A percentile compares a stretch with the other conserved stretches of the same genome.
phyloP scores from a whole-genome alignment of 2,113 vertebrate genomes.

The Cottus gobio region DNA sequence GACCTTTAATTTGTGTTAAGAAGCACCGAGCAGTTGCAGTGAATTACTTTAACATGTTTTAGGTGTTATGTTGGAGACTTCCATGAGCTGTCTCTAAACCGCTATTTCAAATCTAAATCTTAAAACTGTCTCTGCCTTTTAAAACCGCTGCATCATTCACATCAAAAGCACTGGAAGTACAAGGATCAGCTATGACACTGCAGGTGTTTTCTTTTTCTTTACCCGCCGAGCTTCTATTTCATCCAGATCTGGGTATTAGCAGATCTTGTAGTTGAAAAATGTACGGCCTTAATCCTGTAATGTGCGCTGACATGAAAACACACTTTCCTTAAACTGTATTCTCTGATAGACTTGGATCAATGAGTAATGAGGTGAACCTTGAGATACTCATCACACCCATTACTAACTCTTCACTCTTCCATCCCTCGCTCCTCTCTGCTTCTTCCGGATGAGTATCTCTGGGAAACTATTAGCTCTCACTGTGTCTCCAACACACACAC shows the following conservation, averaged over 20 bases:
- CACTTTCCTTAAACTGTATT: too few relatives aligned
- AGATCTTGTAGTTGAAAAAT: too few relatives aligned
- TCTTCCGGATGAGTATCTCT: too few relatives aligned
- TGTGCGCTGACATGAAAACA: neutral
- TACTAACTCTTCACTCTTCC: constrained; percentile 41
- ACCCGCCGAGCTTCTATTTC: neutral
- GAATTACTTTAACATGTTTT: too few relatives aligned
- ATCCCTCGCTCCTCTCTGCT: constrained; percentile 38
- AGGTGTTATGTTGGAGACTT: too few relatives aligned
- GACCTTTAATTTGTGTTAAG: neutral
- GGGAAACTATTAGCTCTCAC: neutral
- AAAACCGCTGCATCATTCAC: neutral
- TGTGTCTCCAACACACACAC: neutral
- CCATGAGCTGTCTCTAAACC: neutral
- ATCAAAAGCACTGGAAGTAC: neutral
- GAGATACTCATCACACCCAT: constrained; percentile 45
- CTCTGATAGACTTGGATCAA: neutral
- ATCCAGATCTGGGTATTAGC: neutral
- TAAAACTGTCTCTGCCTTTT: neutral
- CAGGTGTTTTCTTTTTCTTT: neutral
- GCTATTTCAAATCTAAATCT: neutral
- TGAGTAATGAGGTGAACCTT: constrained; percentile 50
- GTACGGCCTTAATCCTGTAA: neutral
- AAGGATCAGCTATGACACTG: neutral
- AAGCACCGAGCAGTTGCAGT: neutral